Base-by-base conservation (phyloP, 2,888 invertebrate genomes). In the Pherbina coryleti region DNA sequence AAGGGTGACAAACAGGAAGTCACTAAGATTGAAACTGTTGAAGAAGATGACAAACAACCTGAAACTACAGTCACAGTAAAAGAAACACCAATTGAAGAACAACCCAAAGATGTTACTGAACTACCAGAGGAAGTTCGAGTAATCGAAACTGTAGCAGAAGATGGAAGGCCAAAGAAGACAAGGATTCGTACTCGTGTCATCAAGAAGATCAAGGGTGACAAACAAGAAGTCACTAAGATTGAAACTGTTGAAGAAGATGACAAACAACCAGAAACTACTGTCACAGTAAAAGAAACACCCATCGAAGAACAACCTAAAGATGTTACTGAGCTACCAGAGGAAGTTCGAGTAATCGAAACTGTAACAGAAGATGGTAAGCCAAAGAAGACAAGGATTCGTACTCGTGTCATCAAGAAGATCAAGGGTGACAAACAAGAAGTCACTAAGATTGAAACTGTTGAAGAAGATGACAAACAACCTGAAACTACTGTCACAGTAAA, bases 1-100 rank as follows among this genome's bases (percentile, higher is more conserved):
- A 77, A 77, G 72, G 77, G 77, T 51, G 72, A 66, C 55, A 77
- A 77, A 64, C 72, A 77, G 25, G 77, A 77, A 57, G 66, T 77
- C 31, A 77, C 77, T 9, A 77, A 77, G 57, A 77, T 77, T 14
- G 72, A 77, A 77, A 77, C 77, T 2, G 66, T 77, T 57, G 72
- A 77, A 37, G 72, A 77, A 55, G 72, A 77, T 55, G 77, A 77
- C 64, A 77, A 77, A 28, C 71, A 55, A n/a, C 57, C 72, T 3
- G 72, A 77, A 72, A 72, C 72, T 1, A 77, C 77, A 1, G 77
- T 77, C 11, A 66, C 77, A 22, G 72, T 77, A 14, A 55, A 77
- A 66, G 77, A 77, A 14, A 72, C 28, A 14, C 77, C 64, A 3
- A 14, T 77, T 1, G 77, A 77, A 53, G 77, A 76, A 34, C 55